phyloP scores from a whole-genome alignment of 64 coral and sea anemone species.

The Montipora sp. region DNA sequence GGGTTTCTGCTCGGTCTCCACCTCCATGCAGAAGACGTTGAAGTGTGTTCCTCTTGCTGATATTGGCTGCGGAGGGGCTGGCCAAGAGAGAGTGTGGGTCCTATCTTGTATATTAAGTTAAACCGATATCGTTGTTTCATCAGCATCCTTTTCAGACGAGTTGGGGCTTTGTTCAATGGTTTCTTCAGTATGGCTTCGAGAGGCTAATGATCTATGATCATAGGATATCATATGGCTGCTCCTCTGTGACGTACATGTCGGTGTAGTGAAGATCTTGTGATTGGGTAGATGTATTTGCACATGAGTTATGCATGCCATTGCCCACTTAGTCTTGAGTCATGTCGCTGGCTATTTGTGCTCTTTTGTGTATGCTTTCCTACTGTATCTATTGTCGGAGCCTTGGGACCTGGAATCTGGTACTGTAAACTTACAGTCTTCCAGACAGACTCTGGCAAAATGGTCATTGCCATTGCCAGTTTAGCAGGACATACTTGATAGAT shows the following conservation, averaged over 20 bases:
- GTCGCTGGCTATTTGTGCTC: not conserved
- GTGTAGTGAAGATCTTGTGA: not conserved
- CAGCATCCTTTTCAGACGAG: constrained; percentile 56
- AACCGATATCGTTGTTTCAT: constrained; percentile 35
- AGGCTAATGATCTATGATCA: constrained; percentile 30
- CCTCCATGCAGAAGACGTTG: not conserved
- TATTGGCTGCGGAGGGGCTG: no score
- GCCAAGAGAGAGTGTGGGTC: not conserved
- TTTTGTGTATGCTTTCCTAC: not conserved
- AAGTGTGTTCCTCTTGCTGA: not conserved
- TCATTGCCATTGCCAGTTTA: constrained; percentile 10
- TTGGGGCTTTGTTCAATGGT: not conserved
- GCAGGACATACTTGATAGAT: constrained; percentile 29
- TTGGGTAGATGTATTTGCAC: no score
- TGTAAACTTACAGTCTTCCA: not conserved
- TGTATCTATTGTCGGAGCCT: not conserved
- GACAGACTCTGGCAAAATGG: constrained; percentile 48
- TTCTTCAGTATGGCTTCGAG: constrained; percentile 59
- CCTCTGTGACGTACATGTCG: not conserved
- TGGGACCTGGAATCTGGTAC: not conserved
- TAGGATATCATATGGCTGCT: not conserved
- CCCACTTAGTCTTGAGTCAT: no score
- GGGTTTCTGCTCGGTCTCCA: constrained; percentile 10
- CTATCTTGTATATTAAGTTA: not conserved
- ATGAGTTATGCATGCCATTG: no score